These are phyloP conservation scores for Austrofundulus limnaeus DNA, from an alignment of 2,113 vertebrate genomes.

Conservation along the genomic window DNA sequence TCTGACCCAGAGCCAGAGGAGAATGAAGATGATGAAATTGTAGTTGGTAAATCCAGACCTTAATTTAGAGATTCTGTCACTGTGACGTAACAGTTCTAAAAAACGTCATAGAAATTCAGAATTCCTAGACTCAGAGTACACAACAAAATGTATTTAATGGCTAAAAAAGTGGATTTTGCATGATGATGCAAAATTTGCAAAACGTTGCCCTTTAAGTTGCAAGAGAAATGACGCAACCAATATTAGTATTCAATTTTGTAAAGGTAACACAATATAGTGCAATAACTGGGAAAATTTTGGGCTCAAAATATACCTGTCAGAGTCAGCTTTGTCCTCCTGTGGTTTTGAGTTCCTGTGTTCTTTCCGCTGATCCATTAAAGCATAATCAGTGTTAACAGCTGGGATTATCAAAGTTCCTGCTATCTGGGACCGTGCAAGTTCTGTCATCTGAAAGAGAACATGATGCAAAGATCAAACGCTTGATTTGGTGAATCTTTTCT, in stretches of 20 bases:
- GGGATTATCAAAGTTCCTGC: constrained; percentile 69
- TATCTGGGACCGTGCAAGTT: constrained; percentile 80
- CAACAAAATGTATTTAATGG: too few relatives aligned
- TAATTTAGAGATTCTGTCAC: too few relatives aligned
- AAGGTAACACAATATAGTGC: neutral
- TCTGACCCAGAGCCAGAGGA: too few relatives aligned
- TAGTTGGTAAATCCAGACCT: too few relatives aligned
- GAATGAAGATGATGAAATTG: too few relatives aligned
- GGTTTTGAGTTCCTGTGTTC: constrained; percentile 74
- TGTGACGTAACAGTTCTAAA: too few relatives aligned
- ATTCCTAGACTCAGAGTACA: neutral
- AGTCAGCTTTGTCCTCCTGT: constrained; percentile 68
- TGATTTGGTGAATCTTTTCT: constrained; percentile 7
- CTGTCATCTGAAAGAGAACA: constrained; percentile 82
- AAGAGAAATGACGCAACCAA: neutral
- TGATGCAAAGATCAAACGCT: constrained; percentile 7
- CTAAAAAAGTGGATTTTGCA: too few relatives aligned
- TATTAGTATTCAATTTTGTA: neutral
- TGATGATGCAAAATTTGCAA: too few relatives aligned
- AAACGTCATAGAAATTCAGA: too few relatives aligned
- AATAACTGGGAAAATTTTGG: neutral
- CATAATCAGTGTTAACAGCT: constrained; percentile 61
- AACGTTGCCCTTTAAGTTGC: neutral
- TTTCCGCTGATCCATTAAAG: constrained; percentile 74
- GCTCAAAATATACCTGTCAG: constrained; percentile 70